Evolutionary conservation across 92 coral and sea anemone species (phyloP).

Genomic region (Epizoanthus scotinus): DNA sequence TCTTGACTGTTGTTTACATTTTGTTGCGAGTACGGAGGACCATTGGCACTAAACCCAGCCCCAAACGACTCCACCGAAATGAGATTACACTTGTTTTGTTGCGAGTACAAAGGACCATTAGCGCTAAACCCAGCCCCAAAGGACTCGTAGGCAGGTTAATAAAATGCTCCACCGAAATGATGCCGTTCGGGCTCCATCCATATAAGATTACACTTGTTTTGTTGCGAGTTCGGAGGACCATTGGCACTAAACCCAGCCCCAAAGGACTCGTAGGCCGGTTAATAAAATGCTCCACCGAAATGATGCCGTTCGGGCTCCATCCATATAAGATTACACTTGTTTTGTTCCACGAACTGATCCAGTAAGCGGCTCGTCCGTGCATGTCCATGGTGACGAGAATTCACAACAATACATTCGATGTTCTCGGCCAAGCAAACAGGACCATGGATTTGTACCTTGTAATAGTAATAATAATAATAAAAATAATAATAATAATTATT

Average conservation of each 20-base stretch:
- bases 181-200: conserved; percentile 9
- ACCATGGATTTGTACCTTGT: conserved; percentile 62
- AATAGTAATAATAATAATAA: not conserved
- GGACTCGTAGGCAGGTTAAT: too few species aligned
- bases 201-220: conserved; percentile 57
- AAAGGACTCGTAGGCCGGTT: too few species aligned
- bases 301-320: not conserved
- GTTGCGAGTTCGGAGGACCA: too few species aligned
- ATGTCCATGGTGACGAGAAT: conserved; percentile 41
- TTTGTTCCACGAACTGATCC: conserved; percentile 48
- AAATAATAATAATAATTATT: not conserved
- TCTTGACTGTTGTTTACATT: too few species aligned
- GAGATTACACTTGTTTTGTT: conserved; percentile 57
- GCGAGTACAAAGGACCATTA: too few species aligned
- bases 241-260: too few species aligned
- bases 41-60: too few species aligned
- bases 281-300: too few species aligned
- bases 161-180: not conserved
- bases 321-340: conserved; percentile 60
- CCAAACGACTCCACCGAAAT: too few species aligned
- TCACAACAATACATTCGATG: conserved; percentile 56
- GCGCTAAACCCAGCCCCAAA: too few species aligned
- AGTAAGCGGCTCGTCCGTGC: not conserved
- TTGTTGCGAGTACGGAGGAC: too few species aligned
- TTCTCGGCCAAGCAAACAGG: conserved; percentile 63